Conservation (phyloP, 2,888 invertebrate genomes). For the Aspidiotus destructor region DNA sequence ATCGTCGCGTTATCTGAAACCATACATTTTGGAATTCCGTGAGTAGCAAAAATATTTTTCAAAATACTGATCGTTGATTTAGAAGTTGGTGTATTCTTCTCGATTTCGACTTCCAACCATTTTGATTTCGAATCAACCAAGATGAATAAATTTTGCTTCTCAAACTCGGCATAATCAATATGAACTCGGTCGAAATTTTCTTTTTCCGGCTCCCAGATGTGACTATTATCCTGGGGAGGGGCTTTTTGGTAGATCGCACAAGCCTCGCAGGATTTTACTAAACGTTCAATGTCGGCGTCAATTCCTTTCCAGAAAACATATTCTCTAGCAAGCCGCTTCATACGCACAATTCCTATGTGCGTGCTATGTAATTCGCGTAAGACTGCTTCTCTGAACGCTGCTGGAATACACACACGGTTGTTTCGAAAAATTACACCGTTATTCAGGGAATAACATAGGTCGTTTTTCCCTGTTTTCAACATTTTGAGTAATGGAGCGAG, state of each 20-base stretch:
- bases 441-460: not conserved
- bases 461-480: not conserved
- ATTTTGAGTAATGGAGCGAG: not conserved
- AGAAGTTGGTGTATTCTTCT: not conserved
- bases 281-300: slow-evolving; percentile 37
- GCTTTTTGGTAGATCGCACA: slow-evolving; percentile 33
- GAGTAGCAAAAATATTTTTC: not conserved
- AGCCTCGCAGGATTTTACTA: slow-evolving; percentile 36
- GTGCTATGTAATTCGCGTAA: slow-evolving; percentile 38
- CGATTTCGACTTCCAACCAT: slow-evolving; percentile 4
- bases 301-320: slow-evolving; percentile 38
- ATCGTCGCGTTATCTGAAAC: slow-evolving; percentile 5
- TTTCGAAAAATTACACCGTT: not conserved
- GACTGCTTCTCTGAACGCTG: slow-evolving; percentile 12
- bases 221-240: not conserved
- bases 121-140: slow-evolving; percentile 8
- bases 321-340: slow-evolving; percentile 38
- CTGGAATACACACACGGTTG: not conserved
- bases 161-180: slow-evolving; percentile 5
- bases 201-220: not conserved
- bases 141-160: not conserved
- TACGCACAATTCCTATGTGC: slow-evolving; percentile 38
- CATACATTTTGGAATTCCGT: not conserved
- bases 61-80: not conserved
- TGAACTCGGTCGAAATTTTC: slow-evolving; percentile 8